Percentiles rank a stretch among this genome's conserved stretches.
Conservation (phyloP, 92 coral and sea anemone genomes). For the Parazoanthus darwini region DNA sequence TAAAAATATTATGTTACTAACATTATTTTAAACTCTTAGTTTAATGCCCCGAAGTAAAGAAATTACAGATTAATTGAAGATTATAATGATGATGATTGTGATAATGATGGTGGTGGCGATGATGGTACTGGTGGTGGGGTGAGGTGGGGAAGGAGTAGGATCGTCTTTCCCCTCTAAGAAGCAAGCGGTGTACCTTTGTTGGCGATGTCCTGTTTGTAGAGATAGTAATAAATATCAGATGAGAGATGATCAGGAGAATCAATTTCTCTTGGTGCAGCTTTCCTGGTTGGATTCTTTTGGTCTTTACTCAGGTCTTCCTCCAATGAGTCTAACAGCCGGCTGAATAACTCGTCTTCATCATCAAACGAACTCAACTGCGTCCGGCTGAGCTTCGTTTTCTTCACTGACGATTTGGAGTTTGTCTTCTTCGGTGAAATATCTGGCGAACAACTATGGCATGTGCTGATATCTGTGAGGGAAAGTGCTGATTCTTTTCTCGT, state of each 20-base stretch:
- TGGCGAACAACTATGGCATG: slow-evolving; percentile 10
- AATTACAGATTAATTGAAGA: neutral
- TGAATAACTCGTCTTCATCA: slow-evolving; percentile 54
- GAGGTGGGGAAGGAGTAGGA: too few relatives aligned
- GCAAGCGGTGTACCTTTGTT: neutral
- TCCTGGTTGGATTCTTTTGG: neutral
- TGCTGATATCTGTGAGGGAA: slow-evolving; percentile 52
- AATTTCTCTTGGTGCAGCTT: slow-evolving; percentile 1
- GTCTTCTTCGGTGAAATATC: slow-evolving; percentile 30
- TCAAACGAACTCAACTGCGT: slow-evolving; percentile 17
- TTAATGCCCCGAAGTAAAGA: too few relatives aligned
- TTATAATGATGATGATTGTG: neutral
- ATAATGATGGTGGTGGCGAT: too few relatives aligned
- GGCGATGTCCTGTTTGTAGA: slow-evolving; percentile 44
- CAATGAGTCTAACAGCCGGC: slow-evolving; percentile 45
- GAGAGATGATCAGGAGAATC: slow-evolving; percentile 50
- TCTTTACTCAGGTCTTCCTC: slow-evolving; percentile 7
- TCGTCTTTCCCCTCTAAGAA: neutral
- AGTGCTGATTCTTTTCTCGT: slow-evolving; percentile 52
- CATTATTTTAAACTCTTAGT: too few relatives aligned
- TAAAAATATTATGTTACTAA: too few relatives aligned
- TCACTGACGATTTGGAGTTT: slow-evolving; percentile 20
- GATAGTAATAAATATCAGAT: slow-evolving; percentile 48
- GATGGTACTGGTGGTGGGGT: too few relatives aligned
- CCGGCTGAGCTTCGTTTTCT: slow-evolving; percentile 22